phyloP scores from a whole-genome alignment of 2,797 vertebrate genomes.

The Acrossocheilus wenchowensis region DNA sequence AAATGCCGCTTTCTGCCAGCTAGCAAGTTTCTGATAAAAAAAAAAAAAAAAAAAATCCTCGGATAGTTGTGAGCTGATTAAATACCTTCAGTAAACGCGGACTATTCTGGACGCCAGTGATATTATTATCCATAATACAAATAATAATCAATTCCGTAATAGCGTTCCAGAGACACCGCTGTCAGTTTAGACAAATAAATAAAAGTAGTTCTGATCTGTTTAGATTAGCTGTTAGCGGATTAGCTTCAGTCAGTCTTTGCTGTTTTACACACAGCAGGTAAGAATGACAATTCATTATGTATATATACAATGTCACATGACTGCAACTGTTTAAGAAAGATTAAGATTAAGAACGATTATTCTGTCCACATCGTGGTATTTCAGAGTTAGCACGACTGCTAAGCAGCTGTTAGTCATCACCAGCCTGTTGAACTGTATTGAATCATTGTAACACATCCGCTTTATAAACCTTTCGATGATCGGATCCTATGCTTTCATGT shows the following conservation, averaged over 20 bases:
- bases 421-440: constrained; percentile 28
- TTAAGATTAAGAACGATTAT: too few species aligned
- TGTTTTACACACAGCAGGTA: constrained; percentile 35
- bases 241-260: constrained; percentile 30
- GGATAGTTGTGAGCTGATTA: constrained; percentile 18
- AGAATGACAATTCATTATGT: neutral
- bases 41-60: neutral
- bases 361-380: neutral
- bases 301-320: neutral
- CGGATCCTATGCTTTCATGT: too few species aligned
- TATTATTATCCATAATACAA: neutral
- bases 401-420: constrained; percentile 29
- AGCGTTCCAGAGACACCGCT: neutral
- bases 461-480: neutral
- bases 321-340: neutral
- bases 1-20: constrained; percentile 28
- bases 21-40: constrained; percentile 46
- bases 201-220: constrained; percentile 14
- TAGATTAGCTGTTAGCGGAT: constrained; percentile 42
- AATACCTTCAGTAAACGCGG: neutral
- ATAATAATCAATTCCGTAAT: neutral
- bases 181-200: constrained; percentile 3
- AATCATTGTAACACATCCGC: neutral
- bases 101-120: neutral
- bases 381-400: constrained; percentile 17